Base-by-base conservation (phyloP, 2,113 vertebrate genomes). In the Dicerorhinus sumatrensis region DNA sequence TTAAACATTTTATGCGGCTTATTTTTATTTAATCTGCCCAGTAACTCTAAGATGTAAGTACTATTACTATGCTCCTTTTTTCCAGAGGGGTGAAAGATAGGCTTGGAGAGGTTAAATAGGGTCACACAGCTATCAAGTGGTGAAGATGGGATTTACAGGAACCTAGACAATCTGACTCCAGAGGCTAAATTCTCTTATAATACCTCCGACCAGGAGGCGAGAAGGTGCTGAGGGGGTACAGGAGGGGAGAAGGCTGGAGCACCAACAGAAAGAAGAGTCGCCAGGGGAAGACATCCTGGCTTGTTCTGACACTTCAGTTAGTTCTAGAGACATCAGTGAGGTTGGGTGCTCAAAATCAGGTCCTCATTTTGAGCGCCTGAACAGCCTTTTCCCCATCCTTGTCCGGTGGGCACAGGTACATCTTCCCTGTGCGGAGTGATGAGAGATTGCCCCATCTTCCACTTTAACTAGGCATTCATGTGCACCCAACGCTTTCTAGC, bases 11-110 rank as follows among this genome's bases (percentile, higher is more conserved):
- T 36, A 69, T 42, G 65, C 29, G 67, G 51, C 54, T 54, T 51
- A 63, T 70, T 97, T 97, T 84, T 76, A 72, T 51, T 48, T 76
- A 33, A 70, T 48, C 80, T 75, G 56, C 33, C 92, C 58, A n/a
- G 2, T n/a, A 90, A 65, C 42, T 88, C 36, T 67, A 83, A 83
- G 79, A 8, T 27, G 1, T 48, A 65, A 85, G 36, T 80, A 54
- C 36, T 65, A 3, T 89, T 56, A 48, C 67, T 62, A 13, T n/a
- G 63, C 27, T 85, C 17, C 20, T 67, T 67, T 20, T 83, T 72
- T 27, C 27, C 27, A 16, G 14, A 80, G 63, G 21, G 33, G 16
- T 20, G 1, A 69, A 70, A 42, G 29, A 20, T 48, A 83, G 69
- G 21, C 46, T 51, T 65, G 42, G 60, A 46, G 80, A 70, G n/a